Evolutionary conservation across 2,888 invertebrate species (phyloP).

Genomic region (Selenia dentaria): DNA sequence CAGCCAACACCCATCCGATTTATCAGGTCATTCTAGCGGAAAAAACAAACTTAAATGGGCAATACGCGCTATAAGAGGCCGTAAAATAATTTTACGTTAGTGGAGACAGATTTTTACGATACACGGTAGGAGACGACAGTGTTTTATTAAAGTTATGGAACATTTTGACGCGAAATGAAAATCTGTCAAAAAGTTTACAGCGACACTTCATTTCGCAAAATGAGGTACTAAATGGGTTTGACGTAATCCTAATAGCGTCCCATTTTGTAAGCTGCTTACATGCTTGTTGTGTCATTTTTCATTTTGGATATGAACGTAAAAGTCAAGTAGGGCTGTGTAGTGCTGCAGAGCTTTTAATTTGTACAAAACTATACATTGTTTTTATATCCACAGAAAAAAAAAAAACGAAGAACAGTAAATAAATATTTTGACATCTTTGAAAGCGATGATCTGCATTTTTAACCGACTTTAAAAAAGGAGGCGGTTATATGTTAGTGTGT

Average conservation of each 20-base stretch:
- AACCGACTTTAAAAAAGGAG: too few species aligned
- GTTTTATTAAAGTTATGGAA: slow-evolving; percentile 36
- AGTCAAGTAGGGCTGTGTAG: background rate
- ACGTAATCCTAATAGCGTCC: slow-evolving; percentile 34
- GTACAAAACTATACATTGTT: too few species aligned
- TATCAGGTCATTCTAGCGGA: slow-evolving; percentile 33
- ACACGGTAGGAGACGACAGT: slow-evolving; percentile 24
- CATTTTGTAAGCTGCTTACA: slow-evolving; percentile 26
- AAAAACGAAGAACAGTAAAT: too few species aligned
- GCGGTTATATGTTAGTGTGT: too few species aligned
- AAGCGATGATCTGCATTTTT: too few species aligned
- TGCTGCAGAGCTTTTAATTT: too few species aligned
- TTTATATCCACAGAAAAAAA: too few species aligned
- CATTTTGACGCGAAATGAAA: slow-evolving; percentile 32
- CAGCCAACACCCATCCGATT: slow-evolving; percentile 27
- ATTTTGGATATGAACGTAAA: slow-evolving; percentile 7
- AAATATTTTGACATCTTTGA: too few species aligned
- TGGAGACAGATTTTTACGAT: slow-evolving; percentile 58
- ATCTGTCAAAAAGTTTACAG: slow-evolving; percentile 33
- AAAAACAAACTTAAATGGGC: slow-evolving; percentile 51
- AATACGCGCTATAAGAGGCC: slow-evolving; percentile 47
- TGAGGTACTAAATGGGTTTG: slow-evolving; percentile 31
- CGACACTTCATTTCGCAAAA: slow-evolving; percentile 23
- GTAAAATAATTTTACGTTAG: slow-evolving; percentile 62
- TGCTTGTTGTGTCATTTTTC: slow-evolving; percentile 20